phyloP scores from a whole-genome alignment of 2,888 invertebrate species.

The Parascotia fuliginaria region DNA sequence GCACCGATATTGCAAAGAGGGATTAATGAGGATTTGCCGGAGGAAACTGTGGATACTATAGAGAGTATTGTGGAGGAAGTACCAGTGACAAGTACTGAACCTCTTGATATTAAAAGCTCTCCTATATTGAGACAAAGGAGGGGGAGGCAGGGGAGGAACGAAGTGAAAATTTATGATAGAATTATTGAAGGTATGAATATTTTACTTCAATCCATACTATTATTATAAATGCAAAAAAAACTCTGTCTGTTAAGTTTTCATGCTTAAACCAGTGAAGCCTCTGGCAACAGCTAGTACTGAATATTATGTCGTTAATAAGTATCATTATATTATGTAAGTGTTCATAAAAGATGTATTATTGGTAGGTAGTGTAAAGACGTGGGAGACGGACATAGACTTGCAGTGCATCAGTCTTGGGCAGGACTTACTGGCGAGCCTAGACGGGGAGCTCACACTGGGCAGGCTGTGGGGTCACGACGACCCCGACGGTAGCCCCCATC shows the following conservation, averaged over 20 bases:
- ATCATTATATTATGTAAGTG: background rate
- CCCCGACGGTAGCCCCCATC: slow-evolving; percentile 67
- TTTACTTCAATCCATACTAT: too few relatives aligned
- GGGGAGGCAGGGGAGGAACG: slow-evolving; percentile 75
- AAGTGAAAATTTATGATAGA: slow-evolving; percentile 82
- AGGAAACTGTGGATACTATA: slow-evolving; percentile 33
- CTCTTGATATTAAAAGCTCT: slow-evolving; percentile 77
- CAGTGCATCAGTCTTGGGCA: slow-evolving; percentile 87
- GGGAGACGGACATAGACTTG: slow-evolving; percentile 87
- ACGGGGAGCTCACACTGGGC: slow-evolving; percentile 78
- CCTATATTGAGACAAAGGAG: slow-evolving; percentile 70
- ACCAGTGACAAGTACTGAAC: slow-evolving; percentile 51
- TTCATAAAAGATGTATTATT: background rate
- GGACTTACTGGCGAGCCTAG: slow-evolving; percentile 83
- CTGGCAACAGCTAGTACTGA: too few relatives aligned
- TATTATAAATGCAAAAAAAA: too few relatives aligned
- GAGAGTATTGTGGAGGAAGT: slow-evolving; percentile 52
- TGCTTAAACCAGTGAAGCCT: too few relatives aligned
- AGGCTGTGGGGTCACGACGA: slow-evolving; percentile 80
- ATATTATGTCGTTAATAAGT: too few relatives aligned
- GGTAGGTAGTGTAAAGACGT: slow-evolving; percentile 83
- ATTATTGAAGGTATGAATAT: slow-evolving; percentile 73
- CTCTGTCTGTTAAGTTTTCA: too few relatives aligned
- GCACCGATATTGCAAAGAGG: slow-evolving; percentile 46
- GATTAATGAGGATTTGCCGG: slow-evolving; percentile 36